Conservation (phyloP, 2,797 vertebrate species). For the Ptychobarbus kaznakovi region DNA sequence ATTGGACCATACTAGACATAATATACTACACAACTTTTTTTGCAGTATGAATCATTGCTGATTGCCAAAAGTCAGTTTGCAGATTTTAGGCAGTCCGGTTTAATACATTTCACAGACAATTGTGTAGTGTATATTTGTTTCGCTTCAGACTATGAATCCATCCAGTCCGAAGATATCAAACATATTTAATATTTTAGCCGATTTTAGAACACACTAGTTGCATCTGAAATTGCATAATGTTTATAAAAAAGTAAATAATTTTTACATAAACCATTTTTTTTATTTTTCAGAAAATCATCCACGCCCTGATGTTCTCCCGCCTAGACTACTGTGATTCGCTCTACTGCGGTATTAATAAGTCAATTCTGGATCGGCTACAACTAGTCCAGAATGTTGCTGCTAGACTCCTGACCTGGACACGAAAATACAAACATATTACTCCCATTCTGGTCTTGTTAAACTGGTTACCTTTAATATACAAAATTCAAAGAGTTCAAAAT, state of each 20-base stretch:
- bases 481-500: too few species aligned
- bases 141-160: neutral
- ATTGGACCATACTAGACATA: neutral
- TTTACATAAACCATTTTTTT: too few species aligned
- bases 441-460: neutral
- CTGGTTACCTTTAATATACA: neutral
- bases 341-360: too few species aligned
- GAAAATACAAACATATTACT: neutral
- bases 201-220: neutral
- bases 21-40: neutral
- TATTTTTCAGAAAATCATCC: too few species aligned
- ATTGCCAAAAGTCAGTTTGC: neutral
- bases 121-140: neutral
- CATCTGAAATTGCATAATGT: neutral
- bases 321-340: too few species aligned
- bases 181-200: neutral
- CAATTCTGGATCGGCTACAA: too few species aligned
- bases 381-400: too few species aligned
- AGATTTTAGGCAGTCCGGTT: neutral
- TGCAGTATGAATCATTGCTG: neutral
- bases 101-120: neutral
- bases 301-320: too few species aligned
- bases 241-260: too few species aligned
- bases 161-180: neutral
- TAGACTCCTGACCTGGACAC: too few species aligned